These are phyloP conservation scores for Ammodytes marinus DNA, from an alignment of 2,113 vertebrate species.

Conservation along the genomic window DNA sequence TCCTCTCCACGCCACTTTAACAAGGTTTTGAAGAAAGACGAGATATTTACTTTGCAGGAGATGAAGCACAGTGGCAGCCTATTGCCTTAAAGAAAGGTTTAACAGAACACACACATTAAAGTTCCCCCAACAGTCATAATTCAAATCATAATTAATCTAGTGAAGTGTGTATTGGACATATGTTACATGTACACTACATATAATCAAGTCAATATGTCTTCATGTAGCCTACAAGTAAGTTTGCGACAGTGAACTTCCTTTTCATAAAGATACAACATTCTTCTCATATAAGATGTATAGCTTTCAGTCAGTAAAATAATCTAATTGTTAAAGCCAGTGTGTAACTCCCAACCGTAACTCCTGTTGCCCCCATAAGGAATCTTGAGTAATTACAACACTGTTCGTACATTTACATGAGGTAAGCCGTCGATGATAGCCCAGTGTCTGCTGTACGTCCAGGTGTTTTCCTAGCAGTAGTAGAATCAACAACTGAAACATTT, in stretches of 20 bases:
- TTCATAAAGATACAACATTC: neutral
- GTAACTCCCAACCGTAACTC: no score
- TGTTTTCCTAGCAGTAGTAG: no score
- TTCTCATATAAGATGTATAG: neutral
- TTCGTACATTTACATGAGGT: no score
- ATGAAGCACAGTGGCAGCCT: conserved; percentile 14
- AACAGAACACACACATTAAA: neutral
- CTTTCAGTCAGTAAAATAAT: neutral
- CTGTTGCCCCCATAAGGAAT: no score
- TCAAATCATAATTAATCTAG: conserved; percentile 10
- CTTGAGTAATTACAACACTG: no score
- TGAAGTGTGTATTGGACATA: neutral
- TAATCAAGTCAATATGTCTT: neutral
- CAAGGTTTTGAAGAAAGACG: conserved; percentile 31
- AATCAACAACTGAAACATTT: no score
- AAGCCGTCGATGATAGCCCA: no score
- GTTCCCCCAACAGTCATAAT: neutral
- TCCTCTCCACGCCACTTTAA: conserved; percentile 34
- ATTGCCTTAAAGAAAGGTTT: neutral
- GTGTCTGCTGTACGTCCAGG: no score
- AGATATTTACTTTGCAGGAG: conserved; percentile 36
- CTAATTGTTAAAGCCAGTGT: neutral
- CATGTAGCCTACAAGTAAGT: neutral
- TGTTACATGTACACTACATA: neutral
- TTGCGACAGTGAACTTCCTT: neutral